Evolutionary conservation across 2,888 invertebrate genomes (phyloP).

Genomic region (Sinohyriopsis cumingii): DNA sequence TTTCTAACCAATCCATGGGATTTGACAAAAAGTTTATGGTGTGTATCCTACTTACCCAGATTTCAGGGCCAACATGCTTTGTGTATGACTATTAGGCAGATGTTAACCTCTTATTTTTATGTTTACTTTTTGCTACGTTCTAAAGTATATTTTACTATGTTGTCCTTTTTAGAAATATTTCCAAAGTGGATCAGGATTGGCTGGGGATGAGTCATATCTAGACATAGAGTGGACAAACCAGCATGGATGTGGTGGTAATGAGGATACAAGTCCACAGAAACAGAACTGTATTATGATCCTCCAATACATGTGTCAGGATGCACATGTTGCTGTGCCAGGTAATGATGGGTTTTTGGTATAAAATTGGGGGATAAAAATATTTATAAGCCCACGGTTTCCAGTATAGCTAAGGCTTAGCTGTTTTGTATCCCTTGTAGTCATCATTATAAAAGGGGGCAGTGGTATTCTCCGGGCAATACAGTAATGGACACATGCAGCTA

Average conservation of each 20-base stretch:
- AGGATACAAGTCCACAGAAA: slow-evolving; percentile 67
- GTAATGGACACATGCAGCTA: no score
- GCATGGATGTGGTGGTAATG: slow-evolving; percentile 71
- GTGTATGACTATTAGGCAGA: no score
- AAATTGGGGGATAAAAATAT: no score
- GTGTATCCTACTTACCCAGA: no score
- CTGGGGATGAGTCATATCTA: slow-evolving; percentile 51
- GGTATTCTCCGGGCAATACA: no score
- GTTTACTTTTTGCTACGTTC: background rate
- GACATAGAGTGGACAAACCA: slow-evolving; percentile 71
- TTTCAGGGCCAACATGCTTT: no score
- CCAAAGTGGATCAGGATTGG: slow-evolving; percentile 60
- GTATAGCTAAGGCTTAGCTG: no score
- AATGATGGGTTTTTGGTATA: background rate
- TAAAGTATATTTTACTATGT: background rate
- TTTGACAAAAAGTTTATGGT: no score
- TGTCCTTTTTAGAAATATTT: slow-evolving; percentile 65
- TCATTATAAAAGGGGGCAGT: no score
- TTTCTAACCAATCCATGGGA: no score
- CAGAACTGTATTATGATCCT: slow-evolving; percentile 69
- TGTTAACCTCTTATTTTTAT: background rate
- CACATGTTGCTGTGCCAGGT: slow-evolving; percentile 17
- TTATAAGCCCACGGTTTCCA: no score
- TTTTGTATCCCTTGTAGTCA: no score
- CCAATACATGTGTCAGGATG: slow-evolving; percentile 69